phyloP scores from a whole-genome alignment of 2,113 vertebrate species.

The Burhinus oedicnemus region DNA sequence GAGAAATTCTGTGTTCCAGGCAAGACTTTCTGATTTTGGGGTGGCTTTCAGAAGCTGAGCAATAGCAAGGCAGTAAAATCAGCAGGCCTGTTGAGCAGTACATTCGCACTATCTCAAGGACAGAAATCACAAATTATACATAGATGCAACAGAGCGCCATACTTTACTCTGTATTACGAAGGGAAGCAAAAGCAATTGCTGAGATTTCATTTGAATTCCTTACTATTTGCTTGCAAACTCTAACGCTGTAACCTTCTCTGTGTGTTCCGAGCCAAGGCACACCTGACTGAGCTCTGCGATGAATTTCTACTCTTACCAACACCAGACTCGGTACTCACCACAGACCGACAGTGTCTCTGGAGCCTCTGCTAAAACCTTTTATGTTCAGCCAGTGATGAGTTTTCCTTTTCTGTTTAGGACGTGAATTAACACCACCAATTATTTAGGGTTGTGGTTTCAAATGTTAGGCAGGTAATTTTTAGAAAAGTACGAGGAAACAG shows the following conservation, averaged over 20 bases:
- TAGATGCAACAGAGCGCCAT: neutral
- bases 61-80: neutral
- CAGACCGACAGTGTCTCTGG: neutral
- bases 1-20: neutral
- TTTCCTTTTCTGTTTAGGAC: neutral
- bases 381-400: neutral
- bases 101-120: neutral
- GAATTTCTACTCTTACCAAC: neutral
- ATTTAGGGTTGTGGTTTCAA: neutral
- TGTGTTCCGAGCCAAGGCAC: neutral
- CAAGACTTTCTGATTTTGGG: neutral
- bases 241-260: neutral
- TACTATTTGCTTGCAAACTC: neutral
- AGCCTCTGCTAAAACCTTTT: neutral
- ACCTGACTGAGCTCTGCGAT: neutral
- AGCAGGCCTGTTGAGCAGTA: neutral
- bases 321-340: neutral
- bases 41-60: neutral
- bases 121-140: neutral
- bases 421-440: neutral
- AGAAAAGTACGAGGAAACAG: neutral
- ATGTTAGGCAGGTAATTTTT: neutral
- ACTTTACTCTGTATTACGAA: neutral
- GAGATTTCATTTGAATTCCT: neutral
- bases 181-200: neutral